phyloP scores from a whole-genome alignment of 2,113 vertebrate species.

The Seriola dumerili region DNA sequence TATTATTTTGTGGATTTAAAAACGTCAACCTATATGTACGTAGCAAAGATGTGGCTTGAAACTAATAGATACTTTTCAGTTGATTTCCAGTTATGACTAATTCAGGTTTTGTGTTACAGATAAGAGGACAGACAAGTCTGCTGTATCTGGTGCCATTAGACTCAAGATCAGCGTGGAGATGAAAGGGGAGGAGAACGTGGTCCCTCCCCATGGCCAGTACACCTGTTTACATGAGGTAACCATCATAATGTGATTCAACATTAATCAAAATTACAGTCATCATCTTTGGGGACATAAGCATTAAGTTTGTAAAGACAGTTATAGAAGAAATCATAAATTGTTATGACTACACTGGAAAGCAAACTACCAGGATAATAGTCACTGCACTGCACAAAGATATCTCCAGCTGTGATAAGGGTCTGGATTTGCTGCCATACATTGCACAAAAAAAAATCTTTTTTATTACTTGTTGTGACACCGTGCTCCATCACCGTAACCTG shows the following conservation, averaged over 20 bases:
- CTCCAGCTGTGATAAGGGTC: neutral
- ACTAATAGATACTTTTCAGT: neutral
- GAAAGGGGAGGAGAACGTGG: slow-evolving; percentile 97
- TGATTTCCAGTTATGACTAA: slow-evolving; percentile 7
- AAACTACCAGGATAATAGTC: neutral
- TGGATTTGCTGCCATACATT: neutral
- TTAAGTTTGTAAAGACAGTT: slow-evolving; percentile 4
- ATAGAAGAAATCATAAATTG: neutral
- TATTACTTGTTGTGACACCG: slow-evolving; percentile 31
- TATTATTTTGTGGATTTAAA: neutral
- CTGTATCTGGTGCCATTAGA: slow-evolving; percentile 95
- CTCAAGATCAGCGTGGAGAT: slow-evolving; percentile 98
- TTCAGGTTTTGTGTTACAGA: slow-evolving; percentile 81
- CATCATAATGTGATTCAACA: neutral
- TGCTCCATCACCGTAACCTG: slow-evolving; percentile 31
- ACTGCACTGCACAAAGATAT: neutral
- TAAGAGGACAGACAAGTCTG: slow-evolving; percentile 97
- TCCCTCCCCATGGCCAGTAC: slow-evolving; percentile 96
- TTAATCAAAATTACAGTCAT: neutral
- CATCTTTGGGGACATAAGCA: neutral
- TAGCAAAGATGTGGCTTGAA: neutral
- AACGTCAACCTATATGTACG: neutral
- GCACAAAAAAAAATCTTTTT: slow-evolving; percentile 1
- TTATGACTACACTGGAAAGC: neutral
- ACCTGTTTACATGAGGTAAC: slow-evolving; percentile 98